Base-by-base conservation (phyloP, 2,797 vertebrate species). In the Parotocinclus haroldoi region DNA sequence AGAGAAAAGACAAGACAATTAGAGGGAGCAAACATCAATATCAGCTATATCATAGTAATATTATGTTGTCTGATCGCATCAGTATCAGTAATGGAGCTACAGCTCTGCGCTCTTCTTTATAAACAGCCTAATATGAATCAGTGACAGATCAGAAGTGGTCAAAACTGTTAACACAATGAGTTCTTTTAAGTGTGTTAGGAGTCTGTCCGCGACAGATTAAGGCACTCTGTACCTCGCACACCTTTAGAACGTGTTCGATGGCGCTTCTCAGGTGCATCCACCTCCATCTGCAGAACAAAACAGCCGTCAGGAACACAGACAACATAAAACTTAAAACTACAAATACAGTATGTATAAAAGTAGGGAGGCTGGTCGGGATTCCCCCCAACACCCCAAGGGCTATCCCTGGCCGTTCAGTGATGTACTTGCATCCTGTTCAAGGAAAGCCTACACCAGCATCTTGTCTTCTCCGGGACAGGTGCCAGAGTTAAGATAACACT, bases 181-280 rank as follows among this genome's bases (percentile, higher is more conserved):
- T 13, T 66, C 3, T 27, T 46, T 58, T 51, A 27, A 62, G 58
- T 65, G 45, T 10, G 51, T 61, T 61, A 40, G 64, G 56, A 42
- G n/a, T n/a, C n/a, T n/a, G n/a, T n/a, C n/a, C n/a, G n/a, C n/a
- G n/a, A n/a, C n/a, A n/a, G 50, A 44, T 8, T 65, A 86, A 91
- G 86, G 88, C 51, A 46, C 42, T 14, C 37, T 64, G 0, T 93
- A 97, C 95, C 95, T 95, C 93, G 85, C 84, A 95, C 92, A 88
- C 96, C 95, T 94, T 95, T 98, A 89, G 96, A 99, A 83, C 96
- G 92, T 48, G 95, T 99, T 89, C 96, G 94, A 88, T 97, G 96
- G 76, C 93, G 94, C 87, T 96, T 98, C 81, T 96, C 95, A 78
- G 89, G 92, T 65, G 91, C 82, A 87, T 93, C 95, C 87, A 92